Percentiles rank a stretch among this genome's conserved stretches.
Conservation (phyloP, 2,797 vertebrate genomes). For the Myotis myotis region DNA sequence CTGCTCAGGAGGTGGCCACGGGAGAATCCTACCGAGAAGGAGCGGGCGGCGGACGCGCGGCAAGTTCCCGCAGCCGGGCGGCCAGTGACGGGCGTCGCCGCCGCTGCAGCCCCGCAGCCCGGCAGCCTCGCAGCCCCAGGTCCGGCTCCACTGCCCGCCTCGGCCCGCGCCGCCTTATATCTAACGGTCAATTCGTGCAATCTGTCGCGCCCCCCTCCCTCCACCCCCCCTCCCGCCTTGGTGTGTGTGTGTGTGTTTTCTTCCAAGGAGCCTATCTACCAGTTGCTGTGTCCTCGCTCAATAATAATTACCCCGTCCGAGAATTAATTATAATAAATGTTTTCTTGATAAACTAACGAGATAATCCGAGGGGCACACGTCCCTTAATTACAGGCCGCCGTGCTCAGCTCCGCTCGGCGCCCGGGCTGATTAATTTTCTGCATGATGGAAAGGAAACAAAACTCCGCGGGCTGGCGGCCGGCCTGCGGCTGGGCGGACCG, state of each 20-base stretch:
- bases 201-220: conserved; percentile 89
- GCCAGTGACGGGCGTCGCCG: conserved; percentile 71
- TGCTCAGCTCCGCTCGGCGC: conserved; percentile 85
- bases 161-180: conserved; percentile 80
- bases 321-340: conserved; percentile 97
- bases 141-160: conserved; percentile 43
- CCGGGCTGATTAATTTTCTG: conserved; percentile 88
- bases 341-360: conserved; percentile 96
- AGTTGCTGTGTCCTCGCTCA: conserved; percentile 91
- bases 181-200: conserved; percentile 92
- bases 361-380: conserved; percentile 95
- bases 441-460: conserved; percentile 92
- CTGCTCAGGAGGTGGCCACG: neutral
- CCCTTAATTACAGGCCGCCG: conserved; percentile 91
- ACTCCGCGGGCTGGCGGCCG: conserved; percentile 73
- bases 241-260: conserved; percentile 52
- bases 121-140: conserved; percentile 23
- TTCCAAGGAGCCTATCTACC: conserved; percentile 87
- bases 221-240: neutral
- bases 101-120: conserved; percentile 62
- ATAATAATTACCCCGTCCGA: conserved; percentile 93
- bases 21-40: conserved; percentile 44
- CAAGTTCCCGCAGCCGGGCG: conserved; percentile 25
- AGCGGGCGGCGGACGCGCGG: conserved; percentile 76
- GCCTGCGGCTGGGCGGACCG: conserved; percentile 61